These are phyloP conservation scores for Motacilla alba DNA, from an alignment of 2,113 vertebrate genomes.

Conservation along the genomic window DNA sequence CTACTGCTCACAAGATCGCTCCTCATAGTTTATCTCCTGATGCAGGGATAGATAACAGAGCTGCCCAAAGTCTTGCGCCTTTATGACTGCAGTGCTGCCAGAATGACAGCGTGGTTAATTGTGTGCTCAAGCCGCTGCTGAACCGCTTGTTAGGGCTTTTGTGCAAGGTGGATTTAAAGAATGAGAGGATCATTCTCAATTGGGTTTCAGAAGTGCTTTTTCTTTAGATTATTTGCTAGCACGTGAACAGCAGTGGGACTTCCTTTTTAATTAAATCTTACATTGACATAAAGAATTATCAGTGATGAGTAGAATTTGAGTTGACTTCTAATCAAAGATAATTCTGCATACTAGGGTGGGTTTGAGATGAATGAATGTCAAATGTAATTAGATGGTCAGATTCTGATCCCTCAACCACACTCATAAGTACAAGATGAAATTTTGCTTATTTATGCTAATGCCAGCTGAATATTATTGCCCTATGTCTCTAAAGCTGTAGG, in stretches of 20 bases:
- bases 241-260: not conserved
- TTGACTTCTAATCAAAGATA: constrained; percentile 39
- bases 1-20: not conserved
- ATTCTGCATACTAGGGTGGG: not conserved
- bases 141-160: not conserved
- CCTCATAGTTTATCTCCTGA: not conserved
- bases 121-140: accelerated
- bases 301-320: constrained; percentile 1
- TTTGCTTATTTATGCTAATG: not conserved
- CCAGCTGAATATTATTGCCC: not conserved
- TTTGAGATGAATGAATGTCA: constrained; percentile 15
- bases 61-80: not conserved
- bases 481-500: not conserved
- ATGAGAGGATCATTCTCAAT: not conserved
- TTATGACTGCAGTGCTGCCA: accelerated
- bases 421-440: not conserved
- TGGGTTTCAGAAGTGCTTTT: not conserved
- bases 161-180: not conserved
- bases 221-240: not conserved
- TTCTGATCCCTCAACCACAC: not conserved
- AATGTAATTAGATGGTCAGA: not conserved
- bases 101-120: not conserved
- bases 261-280: constrained; percentile 5
- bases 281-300: not conserved
- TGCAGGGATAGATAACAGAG: not conserved